Evolutionary conservation across 2,888 invertebrate species (phyloP).

Genomic region (Synergus itoensis): DNA sequence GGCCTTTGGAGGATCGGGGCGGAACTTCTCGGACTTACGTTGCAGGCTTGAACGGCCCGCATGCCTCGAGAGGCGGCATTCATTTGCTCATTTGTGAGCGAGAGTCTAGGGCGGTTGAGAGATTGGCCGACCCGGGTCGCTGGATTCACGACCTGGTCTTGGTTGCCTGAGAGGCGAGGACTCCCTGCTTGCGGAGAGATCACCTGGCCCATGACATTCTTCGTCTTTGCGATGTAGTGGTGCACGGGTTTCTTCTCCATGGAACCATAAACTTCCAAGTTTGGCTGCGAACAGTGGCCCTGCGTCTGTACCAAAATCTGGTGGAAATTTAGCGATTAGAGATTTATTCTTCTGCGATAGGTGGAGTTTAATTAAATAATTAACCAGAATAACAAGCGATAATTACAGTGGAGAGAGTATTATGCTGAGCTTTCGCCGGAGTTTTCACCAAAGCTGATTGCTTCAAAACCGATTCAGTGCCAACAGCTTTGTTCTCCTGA

Average conservation of each 20-base stretch:
- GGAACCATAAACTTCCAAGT: slow-evolving; percentile 44
- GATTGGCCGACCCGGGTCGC: neutral
- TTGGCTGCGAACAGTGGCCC: slow-evolving; percentile 45
- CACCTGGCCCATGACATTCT: slow-evolving; percentile 22
- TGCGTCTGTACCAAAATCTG: slow-evolving; percentile 49
- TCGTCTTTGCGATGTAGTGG: neutral
- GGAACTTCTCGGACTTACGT: slow-evolving; percentile 50
- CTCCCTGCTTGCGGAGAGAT: neutral
- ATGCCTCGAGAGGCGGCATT: neutral
- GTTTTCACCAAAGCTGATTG: slow-evolving; percentile 63
- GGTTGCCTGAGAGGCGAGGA: neutral
- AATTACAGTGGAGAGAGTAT: slow-evolving; percentile 65
- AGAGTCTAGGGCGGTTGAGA: neutral
- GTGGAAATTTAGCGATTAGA: neutral
- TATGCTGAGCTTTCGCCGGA: slow-evolving; percentile 62
- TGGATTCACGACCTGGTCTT: neutral
- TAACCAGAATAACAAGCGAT: neutral
- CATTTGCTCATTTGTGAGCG: slow-evolving; percentile 8
- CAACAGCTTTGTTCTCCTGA: slow-evolving; percentile 65
- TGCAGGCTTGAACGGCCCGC: slow-evolving; percentile 41
- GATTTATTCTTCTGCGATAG: neutral
- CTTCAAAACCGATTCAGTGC: slow-evolving; percentile 63
- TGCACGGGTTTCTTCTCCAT: slow-evolving; percentile 44
- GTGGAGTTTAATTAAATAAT: too few relatives aligned
- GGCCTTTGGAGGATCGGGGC: slow-evolving; percentile 54